phyloP scores from a whole-genome alignment of 2,888 invertebrate species.

The Lepidocyrtoides sp. region DNA sequence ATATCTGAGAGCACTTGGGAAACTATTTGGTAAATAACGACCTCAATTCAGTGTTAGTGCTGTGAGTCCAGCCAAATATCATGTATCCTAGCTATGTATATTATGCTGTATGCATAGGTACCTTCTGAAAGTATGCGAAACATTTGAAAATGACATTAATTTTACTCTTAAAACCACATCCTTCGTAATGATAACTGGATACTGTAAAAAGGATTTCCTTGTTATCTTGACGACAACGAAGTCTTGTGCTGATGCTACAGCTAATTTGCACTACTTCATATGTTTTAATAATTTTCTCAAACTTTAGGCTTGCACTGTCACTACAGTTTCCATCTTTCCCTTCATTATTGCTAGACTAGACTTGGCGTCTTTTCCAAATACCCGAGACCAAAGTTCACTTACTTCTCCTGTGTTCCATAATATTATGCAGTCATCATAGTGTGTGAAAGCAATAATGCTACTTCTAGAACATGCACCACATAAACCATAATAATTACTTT shows the following conservation, averaged over 20 bases:
- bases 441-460: not conserved
- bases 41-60: not conserved
- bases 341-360: too few species aligned
- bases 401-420: too few species aligned
- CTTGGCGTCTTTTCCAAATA: too few species aligned
- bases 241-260: conserved; percentile 1
- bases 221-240: not conserved
- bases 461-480: not conserved
- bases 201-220: not conserved
- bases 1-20: not conserved
- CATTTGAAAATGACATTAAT: not conserved
- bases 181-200: not conserved
- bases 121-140: conserved; percentile 15
- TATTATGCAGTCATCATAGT: not conserved
- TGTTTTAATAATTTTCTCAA: not conserved
- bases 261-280: not conserved
- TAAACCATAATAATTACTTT: conserved; percentile 52
- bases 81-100: too few species aligned
- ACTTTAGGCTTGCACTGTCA: not conserved
- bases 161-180: not conserved
- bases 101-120: not conserved
- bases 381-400: too few species aligned
- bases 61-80: not conserved
- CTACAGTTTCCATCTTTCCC: not conserved
- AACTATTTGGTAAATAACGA: not conserved